Evolutionary conservation across 2,113 vertebrate species (phyloP), one percentile per base, ranked within the genome.

Genomic region (Malurus alboscapulatus): DNA sequence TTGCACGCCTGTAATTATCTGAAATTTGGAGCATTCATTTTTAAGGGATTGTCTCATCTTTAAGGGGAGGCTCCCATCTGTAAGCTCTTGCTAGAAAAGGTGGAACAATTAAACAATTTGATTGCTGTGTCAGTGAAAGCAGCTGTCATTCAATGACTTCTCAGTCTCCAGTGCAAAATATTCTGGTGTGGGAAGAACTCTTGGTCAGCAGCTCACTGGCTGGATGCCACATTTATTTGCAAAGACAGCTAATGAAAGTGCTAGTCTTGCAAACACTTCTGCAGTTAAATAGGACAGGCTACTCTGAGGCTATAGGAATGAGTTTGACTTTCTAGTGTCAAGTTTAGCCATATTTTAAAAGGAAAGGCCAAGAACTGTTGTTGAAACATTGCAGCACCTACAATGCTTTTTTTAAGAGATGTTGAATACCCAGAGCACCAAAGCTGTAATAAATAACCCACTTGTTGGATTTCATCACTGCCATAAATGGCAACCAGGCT

Each of bases 281-380:
- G 8, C 5, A 5, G 2, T 59, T 79, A 66, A 77, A n/a, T 54
- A 30, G 27, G 34, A 20, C 1, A 4, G 45, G 24, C 15, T 80
- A 0, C 34, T 81, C 59, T 71, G 59, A 74, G 65, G 38, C 5
- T 48, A 40, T 3, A 24, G n/a, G 21, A 51, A 44, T 55, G 40
- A 77, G 6, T 55, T 81, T 36, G 50, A 30, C 22, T 63, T 77
- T 40, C 42, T 77, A 44, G 27, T 21, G 34, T 47, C 59, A 78
- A 36, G 8, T 86, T 88, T 34, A 93, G n/a, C 59, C 22, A 21
- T 10, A 1, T 58, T 66, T 85, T 57, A 34, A 72, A 76, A 58
- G 26, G 9, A 29, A 50, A 8, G 26, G 7, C 40, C 0, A 6
- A 48, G 48, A 75, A 21, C 42, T 0, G 0, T 32, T 79, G 48